phyloP scores from a whole-genome alignment of 2,113 vertebrate species.

The Eurypyga helias region DNA sequence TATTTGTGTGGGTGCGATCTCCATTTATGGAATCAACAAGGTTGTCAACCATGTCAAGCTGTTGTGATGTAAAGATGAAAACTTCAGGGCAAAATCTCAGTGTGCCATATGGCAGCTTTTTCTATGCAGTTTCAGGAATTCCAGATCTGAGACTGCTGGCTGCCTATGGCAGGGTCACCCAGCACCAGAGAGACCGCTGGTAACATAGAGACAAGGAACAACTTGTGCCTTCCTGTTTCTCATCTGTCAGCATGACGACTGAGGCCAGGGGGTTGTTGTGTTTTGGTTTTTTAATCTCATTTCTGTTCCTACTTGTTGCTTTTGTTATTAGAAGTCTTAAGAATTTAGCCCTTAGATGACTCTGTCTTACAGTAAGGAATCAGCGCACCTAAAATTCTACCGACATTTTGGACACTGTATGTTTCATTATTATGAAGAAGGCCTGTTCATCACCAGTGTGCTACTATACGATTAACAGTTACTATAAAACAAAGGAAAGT shows the following conservation, averaged over 20 bases:
- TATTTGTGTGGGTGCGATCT: not conserved
- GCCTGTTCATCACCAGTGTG: not conserved
- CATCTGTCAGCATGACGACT: not conserved
- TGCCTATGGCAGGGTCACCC: not conserved
- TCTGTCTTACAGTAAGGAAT: not conserved
- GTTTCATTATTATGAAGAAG: not conserved
- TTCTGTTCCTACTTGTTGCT: not conserved
- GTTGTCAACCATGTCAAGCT: slow-evolving; percentile 9
- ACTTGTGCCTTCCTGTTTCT: not conserved
- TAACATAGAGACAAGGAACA: not conserved
- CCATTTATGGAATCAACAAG: not conserved
- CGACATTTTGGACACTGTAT: not conserved
- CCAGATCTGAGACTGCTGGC: not conserved
- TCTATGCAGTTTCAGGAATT: not conserved
- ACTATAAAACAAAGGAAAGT: not conserved
- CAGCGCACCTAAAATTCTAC: not conserved
- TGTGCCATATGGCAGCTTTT: slow-evolving; percentile 27
- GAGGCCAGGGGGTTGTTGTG: not conserved
- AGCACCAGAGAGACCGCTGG: not conserved
- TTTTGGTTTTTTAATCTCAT: not conserved
- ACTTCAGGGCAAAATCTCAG: slow-evolving; percentile 2
- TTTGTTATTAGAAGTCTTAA: not conserved
- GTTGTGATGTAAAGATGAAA: slow-evolving; percentile 24
- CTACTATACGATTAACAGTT: not conserved
- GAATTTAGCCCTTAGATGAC: not conserved